These are phyloP conservation scores for Conger conger DNA, from an alignment of 2,113 vertebrate genomes.

Conservation along the genomic window DNA sequence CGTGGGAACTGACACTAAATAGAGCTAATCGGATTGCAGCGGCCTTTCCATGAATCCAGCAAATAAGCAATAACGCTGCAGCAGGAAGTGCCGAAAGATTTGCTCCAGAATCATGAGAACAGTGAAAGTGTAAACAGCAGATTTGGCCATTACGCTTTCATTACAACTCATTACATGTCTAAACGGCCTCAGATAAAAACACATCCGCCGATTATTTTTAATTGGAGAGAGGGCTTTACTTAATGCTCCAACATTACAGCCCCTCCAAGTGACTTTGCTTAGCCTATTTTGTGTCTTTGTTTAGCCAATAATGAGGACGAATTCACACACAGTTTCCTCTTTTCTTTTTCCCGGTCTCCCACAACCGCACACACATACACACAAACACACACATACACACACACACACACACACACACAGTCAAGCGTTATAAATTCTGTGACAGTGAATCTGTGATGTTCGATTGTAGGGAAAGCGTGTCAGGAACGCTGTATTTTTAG, in stretches of 20 bases:
- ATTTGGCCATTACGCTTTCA: neutral
- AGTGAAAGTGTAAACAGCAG: neutral
- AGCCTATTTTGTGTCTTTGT: neutral
- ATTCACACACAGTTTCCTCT: neutral
- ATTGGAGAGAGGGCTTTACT: neutral
- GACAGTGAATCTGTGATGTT: slow-evolving; percentile 27
- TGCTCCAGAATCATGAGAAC: neutral
- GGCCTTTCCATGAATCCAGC: neutral
- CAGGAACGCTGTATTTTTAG: slow-evolving; percentile 40
- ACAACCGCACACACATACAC: neutral
- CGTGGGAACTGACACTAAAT: neutral
- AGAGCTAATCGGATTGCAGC: neutral
- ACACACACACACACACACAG: neutral
- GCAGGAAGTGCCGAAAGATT: neutral
- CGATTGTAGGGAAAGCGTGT: slow-evolving; percentile 28
- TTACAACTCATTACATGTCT: neutral
- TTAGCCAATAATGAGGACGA: neutral
- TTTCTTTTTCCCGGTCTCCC: neutral
- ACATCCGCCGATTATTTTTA: neutral
- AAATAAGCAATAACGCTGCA: neutral
- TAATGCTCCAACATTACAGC: neutral
- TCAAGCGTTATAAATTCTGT: neutral
- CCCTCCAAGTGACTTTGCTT: neutral
- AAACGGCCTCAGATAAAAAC: neutral
- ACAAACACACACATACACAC: neutral